Evolutionary conservation across 2,113 vertebrate species (phyloP), one percentile per base, ranked within the genome.

Genomic region (Arothron firmamentum): DNA sequence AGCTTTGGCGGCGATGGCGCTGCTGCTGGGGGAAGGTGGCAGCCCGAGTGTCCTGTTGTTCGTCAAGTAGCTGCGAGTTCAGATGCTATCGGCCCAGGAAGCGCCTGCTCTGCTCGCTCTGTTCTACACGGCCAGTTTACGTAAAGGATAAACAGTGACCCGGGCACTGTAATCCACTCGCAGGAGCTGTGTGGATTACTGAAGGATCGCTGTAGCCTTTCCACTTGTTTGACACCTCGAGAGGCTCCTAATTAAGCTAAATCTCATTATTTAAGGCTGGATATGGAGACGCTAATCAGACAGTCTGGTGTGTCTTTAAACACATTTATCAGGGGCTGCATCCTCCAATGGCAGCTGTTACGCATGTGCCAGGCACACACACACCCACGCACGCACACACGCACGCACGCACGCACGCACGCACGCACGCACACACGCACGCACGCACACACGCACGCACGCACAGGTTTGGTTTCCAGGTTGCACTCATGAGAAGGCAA

Each of bases 221-320:
- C 71, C 75, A 80, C 80, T 87, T 81, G 68, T 79, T 85, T 84
- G 77, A 70, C 83, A 86, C 88, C 84, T 89, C 82, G 56, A 88
- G 84, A 88, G 79, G 75, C 84, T 81, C 77, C 81, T 89, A 89
- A 90, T 87, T 87, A 84, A 88, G 75, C 77, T 79, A 85, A 89
- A 88, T 89, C 88, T 88, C 72, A 84, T 90, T 90, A 89, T 89
- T 89, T 86, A 86, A 84, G 85, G 72, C 85, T 41, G 65, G 72
- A 73, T 74, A 65, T 80, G 67, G 82, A 88, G 81, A 81, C 66
- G 18, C 71, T 78, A 83, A 82, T 86, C 79, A 85, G 75, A 73
- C 78, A 61, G 72, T 71, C 71, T 72, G 65, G 77, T 83, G 79
- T 83, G 72, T 83, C 80, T 87, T 89, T 87, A 88, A 88, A 87